Base-by-base conservation (phyloP, 2,797 vertebrate species). In the Parauchenoglanis punctatus region DNA sequence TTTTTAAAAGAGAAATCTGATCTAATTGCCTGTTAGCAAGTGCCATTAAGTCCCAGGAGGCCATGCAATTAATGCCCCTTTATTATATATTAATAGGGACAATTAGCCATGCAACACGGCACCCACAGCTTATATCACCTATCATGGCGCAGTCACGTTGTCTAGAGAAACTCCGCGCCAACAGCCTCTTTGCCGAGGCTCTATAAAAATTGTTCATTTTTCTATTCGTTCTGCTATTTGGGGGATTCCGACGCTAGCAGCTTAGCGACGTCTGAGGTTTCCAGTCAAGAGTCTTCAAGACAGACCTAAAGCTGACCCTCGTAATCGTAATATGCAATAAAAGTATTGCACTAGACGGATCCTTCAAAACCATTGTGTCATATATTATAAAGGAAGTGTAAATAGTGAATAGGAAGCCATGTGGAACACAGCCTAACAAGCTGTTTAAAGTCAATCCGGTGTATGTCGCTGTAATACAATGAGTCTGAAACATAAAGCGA, bases 11-110 rank as follows among this genome's bases (percentile, higher is more conserved):
- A 56, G 40, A 58, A 61, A 52, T 81, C 49, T 75, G 67, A 80
- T 73, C 87, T 88, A 88, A 85, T 85, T 88, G 78, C 84, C 77
- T 52, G 78, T 85, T 85, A 82, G 49, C 77, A 77, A 76, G 72
- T 83, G 59, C 84, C 52, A 73, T 84, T 85, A 83, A 82, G 25
- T 85, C 84, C 58, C 61, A 83, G 52, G 72, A 83, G 84, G 70
- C 59, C 80, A 35, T 86, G 78, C 70, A 86, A 82, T 86, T 67
- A 83, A 86, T 85, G 84, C 65, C 72, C 67, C 63, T 83, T 83
- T 77, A 88, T 82, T 75, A 83, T 88, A 46, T 68, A 86, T 86
- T 86, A 86, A 88, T 83, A 61, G 80, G 58, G 23, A 68, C 49
- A 86, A 82, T 88, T 86, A 88, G 61, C 78, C 18, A 63, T 85